A percentile compares a stretch with the other conserved stretches of the same genome.
Conservation (phyloP, 1,140 invertebrate genomes). For the Hormaphis cornu region DNA sequence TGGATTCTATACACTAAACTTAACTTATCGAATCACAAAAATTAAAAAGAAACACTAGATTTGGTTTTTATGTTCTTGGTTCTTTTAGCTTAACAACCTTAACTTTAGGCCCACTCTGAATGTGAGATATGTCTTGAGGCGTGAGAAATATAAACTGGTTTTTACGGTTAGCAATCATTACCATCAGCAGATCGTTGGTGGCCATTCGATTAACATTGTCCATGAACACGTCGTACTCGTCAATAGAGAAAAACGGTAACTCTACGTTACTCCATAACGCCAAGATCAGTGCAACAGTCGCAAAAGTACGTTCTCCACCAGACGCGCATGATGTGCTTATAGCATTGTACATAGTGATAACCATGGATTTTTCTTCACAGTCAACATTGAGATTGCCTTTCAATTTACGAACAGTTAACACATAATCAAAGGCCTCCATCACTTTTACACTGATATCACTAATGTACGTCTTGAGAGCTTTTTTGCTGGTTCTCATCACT, state of each 20-base stretch:
- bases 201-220: slow-evolving; percentile 41
- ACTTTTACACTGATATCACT: not conserved
- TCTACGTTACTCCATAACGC: slow-evolving; percentile 85
- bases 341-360: slow-evolving; percentile 44
- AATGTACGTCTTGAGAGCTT: not conserved
- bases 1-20: no score
- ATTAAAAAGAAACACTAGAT: not conserved
- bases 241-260: slow-evolving; percentile 88
- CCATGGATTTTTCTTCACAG: not conserved
- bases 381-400: not conserved
- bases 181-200: slow-evolving; percentile 43
- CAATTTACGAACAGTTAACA: not conserved
- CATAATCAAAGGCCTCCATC: not conserved
- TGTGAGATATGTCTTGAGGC: slow-evolving; percentile 53
- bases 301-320: slow-evolving; percentile 90
- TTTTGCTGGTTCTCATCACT: not conserved
- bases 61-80: slow-evolving; percentile 1
- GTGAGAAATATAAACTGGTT: slow-evolving; percentile 68
- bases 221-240: slow-evolving; percentile 99
- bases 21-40: no score
- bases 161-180: slow-evolving; percentile 50
- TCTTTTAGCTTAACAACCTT: slow-evolving; percentile 23
- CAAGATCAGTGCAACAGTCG: slow-evolving; percentile 87
- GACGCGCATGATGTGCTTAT: slow-evolving; percentile 54
- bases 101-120: slow-evolving; percentile 41